Evolutionary conservation across 1,140 invertebrate genomes (phyloP), one percentile per base, ranked within the genome.

Genomic region (Anoplolepis gracilipes): DNA sequence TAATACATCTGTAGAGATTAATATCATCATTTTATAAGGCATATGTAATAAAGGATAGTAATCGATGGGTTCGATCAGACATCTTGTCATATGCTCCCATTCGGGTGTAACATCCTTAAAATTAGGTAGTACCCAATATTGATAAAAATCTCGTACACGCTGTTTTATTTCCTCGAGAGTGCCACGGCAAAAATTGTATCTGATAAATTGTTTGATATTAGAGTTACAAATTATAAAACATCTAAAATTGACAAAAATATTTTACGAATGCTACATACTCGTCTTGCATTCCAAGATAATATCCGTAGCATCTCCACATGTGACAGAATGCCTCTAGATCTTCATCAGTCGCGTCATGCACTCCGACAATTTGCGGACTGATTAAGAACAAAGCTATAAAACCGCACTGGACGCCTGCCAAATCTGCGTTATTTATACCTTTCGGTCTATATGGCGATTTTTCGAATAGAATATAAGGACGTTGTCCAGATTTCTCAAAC

Each of bases 241-340:
- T n/a, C n/a, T 53, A 53, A 53, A 53, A 53, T 11, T 53, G n/a
- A n/a, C 6, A 16, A 19, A 53, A 53, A 42, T 11, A 42, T 42
- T 42, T 42, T 42, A 42, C 8, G 39, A 42, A n/a, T n/a, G n/a
- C n/a, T n/a, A n/a, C n/a, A n/a, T n/a, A 36, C 96, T 96, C 96
- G 90, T 98, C 98, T 70, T 98, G 96, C 0, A 98, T 96, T 0
- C 98, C 98, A 55, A 98, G 95, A 84, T 97, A 93, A 92, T 97
- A 96, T 5, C 97, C 98, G 16, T 98, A 96, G 10, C 97, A 96
- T 67, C 96, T 96, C 98, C 98, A 98, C 86, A 98, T 96, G 91
- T 98, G 97, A 25, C 97, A 94, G 79, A 97, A 97, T 16, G 96
- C 96, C 61, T 97, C 96, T 5, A 97, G 90, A 72, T 97, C 97